Percentiles rank a stretch among this genome's conserved stretches.
phyloP scores from a whole-genome alignment of 2,888 invertebrate species.

The Eurytoma californica region DNA sequence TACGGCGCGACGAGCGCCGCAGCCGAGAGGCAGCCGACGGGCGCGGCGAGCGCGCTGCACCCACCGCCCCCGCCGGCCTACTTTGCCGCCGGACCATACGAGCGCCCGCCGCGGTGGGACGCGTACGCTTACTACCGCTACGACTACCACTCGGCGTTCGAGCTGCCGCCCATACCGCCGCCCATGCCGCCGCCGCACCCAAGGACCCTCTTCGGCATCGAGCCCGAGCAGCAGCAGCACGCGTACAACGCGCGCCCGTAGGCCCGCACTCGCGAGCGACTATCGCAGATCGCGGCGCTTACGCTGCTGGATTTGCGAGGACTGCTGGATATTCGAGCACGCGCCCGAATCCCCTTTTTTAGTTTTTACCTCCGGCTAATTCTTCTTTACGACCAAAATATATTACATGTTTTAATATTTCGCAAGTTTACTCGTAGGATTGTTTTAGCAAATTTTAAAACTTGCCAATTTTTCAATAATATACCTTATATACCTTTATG shows the following conservation, averaged over 20 bases:
- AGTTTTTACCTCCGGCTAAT: too few relatives aligned
- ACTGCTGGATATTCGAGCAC: too few relatives aligned
- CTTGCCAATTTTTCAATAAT: too few relatives aligned
- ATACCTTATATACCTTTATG: too few relatives aligned
- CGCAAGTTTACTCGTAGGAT: too few relatives aligned
- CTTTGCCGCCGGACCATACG: constrained; percentile 27
- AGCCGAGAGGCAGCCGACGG: constrained; percentile 45
- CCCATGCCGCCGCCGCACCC: constrained; percentile 18
- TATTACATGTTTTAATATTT: too few relatives aligned
- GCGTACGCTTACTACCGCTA: constrained; percentile 71
- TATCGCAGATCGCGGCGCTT: too few relatives aligned
- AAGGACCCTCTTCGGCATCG: not conserved
- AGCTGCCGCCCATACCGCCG: constrained; percentile 59
- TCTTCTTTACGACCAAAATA: too few relatives aligned
- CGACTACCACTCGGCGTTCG: constrained; percentile 68
- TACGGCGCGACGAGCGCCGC: constrained; percentile 57
- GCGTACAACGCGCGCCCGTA: constrained; percentile 23
- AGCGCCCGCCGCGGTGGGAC: constrained; percentile 65
- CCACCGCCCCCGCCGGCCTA: not conserved
- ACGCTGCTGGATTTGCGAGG: too few relatives aligned
- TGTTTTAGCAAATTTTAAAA: too few relatives aligned
- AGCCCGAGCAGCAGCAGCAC: constrained; percentile 26
- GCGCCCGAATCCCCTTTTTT: too few relatives aligned
- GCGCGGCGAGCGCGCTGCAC: not conserved
- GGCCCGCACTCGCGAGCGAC: not conserved